Evolutionary conservation across 1,140 invertebrate species (phyloP).

Genomic region (Doryteuthis pealeii): DNA sequence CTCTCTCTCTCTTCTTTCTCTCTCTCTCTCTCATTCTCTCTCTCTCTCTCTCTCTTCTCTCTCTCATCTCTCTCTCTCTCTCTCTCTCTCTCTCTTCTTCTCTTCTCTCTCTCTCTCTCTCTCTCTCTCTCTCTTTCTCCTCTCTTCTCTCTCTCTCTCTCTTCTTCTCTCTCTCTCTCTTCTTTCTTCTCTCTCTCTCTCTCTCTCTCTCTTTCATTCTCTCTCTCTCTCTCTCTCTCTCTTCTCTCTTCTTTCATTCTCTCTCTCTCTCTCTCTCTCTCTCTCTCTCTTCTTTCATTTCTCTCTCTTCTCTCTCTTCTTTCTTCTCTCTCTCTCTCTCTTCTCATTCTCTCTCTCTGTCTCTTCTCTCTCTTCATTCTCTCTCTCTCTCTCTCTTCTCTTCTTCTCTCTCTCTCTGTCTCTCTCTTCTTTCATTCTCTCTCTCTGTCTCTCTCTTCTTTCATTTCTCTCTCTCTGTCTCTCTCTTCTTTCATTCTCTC

Average conservation of each 20-base stretch:
- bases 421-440: too few species aligned
- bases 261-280: conserved; percentile 11
- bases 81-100: neutral
- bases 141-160: neutral
- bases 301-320: conserved; percentile 1
- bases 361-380: neutral
- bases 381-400: too few species aligned
- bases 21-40: neutral
- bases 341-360: neutral
- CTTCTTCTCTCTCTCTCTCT: neutral
- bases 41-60: neutral
- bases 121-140: neutral
- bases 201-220: too few species aligned
- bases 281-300: conserved; percentile 13
- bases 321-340: neutral
- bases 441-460: too few species aligned
- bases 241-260: neutral
- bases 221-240: neutral
- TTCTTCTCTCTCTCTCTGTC: too few species aligned
- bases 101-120: neutral
- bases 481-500: too few species aligned
- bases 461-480: too few species aligned
- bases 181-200: too few species aligned
- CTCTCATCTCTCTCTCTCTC: neutral
- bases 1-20: neutral